These are phyloP conservation scores for Petrocephalus sullivani DNA, from an alignment of 2,797 vertebrate genomes.

Conservation along the genomic window DNA sequence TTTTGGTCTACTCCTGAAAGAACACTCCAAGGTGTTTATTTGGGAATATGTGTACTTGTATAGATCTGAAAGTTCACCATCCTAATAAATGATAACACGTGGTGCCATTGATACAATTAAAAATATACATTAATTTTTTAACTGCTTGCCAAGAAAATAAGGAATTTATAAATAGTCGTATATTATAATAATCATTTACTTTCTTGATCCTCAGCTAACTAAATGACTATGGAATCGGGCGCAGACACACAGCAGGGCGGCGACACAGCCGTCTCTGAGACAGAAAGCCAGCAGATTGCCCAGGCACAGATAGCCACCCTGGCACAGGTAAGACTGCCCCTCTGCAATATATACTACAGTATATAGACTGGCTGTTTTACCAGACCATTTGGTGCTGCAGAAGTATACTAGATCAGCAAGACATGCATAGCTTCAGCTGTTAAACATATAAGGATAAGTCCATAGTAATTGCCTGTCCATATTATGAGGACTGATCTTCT, in stretches of 20 bases:
- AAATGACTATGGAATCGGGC: constrained; percentile 93
- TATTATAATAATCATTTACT: background rate
- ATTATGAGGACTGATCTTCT: background rate
- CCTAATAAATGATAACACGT: background rate
- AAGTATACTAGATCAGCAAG: background rate
- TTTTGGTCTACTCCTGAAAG: background rate
- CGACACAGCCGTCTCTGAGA: constrained; percentile 82
- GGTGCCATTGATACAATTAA: background rate
- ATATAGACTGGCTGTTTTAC: background rate
- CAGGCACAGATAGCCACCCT: constrained; percentile 85
- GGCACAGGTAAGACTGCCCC: constrained; percentile 72
- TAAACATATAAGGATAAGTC: background rate
- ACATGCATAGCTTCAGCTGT: background rate
- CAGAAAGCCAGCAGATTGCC: constrained; percentile 84
- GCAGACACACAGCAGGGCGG: constrained; percentile 84
- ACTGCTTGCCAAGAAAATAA: background rate
- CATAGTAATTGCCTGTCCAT: background rate
- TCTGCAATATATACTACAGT: background rate
- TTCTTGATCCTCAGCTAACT: constrained; percentile 65
- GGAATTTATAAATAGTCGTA: background rate
- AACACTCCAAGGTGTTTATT: too few relatives aligned
- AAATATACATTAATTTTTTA: background rate
- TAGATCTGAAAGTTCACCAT: background rate
- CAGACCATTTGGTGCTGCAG: background rate
- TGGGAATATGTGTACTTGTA: background rate